Evolutionary conservation across 2,888 invertebrate species (phyloP).

Genomic region (Heliconius aoede): DNA sequence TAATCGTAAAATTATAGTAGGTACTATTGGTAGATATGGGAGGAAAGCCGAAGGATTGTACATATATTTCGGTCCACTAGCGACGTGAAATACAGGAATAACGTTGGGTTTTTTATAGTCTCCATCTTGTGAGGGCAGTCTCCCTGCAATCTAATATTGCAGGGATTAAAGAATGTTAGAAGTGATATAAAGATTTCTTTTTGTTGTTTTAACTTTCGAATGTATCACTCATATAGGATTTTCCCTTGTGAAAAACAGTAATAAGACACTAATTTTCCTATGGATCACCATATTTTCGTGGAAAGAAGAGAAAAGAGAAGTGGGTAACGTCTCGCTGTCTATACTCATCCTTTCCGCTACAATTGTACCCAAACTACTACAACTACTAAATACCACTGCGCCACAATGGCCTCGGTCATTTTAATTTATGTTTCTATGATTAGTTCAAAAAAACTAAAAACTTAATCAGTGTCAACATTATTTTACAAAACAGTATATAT

Average conservation of each 20-base stretch:
- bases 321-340: no score
- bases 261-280: no score
- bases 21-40: slow-evolving; percentile 21
- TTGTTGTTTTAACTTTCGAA: no score
- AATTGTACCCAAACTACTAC: neutral
- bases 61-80: slow-evolving; percentile 48
- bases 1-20: slow-evolving; percentile 42
- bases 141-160: no score
- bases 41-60: slow-evolving; percentile 36
- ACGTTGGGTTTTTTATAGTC: slow-evolving; percentile 49
- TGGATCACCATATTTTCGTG: no score
- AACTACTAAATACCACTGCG: no score
- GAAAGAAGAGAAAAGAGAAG: no score
- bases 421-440: neutral
- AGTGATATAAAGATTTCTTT: slow-evolving; percentile 10
- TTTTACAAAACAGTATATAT: no score
- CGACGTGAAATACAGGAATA: slow-evolving; percentile 48
- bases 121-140: slow-evolving; percentile 43
- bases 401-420: neutral
- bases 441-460: no score
- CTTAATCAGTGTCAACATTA: no score
- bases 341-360: neutral
- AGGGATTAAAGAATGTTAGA: slow-evolving; percentile 1
- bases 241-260: no score
- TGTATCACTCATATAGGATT: no score